Percentiles rank a stretch among this genome's conserved stretches.
phyloP scores from a whole-genome alignment of 2,113 vertebrate species.

The Myotis yumanensis region DNA sequence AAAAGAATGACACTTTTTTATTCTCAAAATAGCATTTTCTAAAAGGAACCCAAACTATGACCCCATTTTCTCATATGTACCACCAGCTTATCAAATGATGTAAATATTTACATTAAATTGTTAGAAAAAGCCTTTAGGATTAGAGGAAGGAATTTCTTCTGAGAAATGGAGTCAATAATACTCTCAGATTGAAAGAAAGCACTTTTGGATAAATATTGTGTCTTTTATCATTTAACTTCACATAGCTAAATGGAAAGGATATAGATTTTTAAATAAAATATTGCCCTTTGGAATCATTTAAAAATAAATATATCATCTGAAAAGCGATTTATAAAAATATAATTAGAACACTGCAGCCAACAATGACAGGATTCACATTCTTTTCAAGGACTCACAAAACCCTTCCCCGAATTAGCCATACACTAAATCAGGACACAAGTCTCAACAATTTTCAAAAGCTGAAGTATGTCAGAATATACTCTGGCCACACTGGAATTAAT shows the following conservation, averaged over 20 bases:
- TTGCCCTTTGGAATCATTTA: not conserved
- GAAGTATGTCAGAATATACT: not conserved
- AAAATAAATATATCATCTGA: not conserved
- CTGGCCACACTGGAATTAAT: not conserved
- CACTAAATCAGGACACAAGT: not conserved
- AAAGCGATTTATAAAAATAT: not conserved
- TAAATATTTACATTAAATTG: not conserved
- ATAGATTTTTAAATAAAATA: not conserved
- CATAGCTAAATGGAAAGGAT: not conserved
- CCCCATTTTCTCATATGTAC: not conserved
- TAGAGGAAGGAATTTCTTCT: not conserved
- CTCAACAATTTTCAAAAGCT: not conserved
- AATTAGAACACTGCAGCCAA: not conserved
- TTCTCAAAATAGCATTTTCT: constrained; percentile 13
- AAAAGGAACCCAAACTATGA: not conserved
- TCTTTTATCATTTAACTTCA: not conserved
- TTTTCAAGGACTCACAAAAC: not conserved
- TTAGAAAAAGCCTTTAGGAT: not conserved
- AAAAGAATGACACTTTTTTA: not conserved
- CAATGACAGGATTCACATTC: not conserved
- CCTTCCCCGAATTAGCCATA: not conserved
- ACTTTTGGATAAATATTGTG: not conserved
- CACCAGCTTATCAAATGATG: not conserved
- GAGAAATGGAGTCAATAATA: not conserved
- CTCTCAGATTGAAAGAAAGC: not conserved